Conservation (phyloP, 2,888 invertebrate genomes). For the Crossocerus cetratus region DNA sequence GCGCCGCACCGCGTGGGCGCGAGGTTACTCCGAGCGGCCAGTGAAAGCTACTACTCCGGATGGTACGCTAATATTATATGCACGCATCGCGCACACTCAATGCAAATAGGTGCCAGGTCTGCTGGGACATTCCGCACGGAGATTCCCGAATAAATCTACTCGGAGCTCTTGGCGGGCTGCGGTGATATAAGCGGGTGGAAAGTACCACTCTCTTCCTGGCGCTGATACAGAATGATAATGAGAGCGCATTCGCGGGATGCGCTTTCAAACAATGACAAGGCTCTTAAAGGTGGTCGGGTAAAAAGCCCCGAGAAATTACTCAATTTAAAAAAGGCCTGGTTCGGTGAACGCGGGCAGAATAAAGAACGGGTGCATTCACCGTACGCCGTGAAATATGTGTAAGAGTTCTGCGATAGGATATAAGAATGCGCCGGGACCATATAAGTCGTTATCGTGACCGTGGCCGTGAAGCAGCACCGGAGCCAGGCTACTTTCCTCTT, state of each 20-base stretch:
- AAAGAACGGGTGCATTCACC: not conserved
- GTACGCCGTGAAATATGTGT: not conserved
- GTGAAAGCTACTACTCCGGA: constrained; percentile 50
- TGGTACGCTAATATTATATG: constrained; percentile 29
- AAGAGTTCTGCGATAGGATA: not conserved
- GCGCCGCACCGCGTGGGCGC: constrained; percentile 2
- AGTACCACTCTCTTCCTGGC: not conserved
- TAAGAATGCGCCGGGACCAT: not conserved
- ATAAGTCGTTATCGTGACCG: constrained; percentile 9
- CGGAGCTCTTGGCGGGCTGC: not conserved
- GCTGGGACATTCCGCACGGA: not conserved
- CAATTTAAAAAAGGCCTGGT: too few species aligned
- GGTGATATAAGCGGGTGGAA: not conserved
- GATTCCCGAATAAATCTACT: constrained; percentile 12
- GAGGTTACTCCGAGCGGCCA: constrained; percentile 41
- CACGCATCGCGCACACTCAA: constrained; percentile 20
- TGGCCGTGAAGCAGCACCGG: constrained; percentile 43
- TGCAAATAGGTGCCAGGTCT: constrained; percentile 19
- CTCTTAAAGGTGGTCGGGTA: not conserved
- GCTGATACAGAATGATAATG: not conserved
- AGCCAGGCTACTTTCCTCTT: constrained; percentile 42
- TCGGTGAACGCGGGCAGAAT: not conserved
- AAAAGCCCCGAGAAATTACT: not conserved
- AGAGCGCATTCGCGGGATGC: not conserved
- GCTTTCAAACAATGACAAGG: not conserved